A percentile compares a stretch with the other conserved stretches of the same genome.
These are phyloP conservation scores for Leptopilina clavipes DNA, from an alignment of 1,140 invertebrate genomes.

Conservation along the genomic window DNA sequence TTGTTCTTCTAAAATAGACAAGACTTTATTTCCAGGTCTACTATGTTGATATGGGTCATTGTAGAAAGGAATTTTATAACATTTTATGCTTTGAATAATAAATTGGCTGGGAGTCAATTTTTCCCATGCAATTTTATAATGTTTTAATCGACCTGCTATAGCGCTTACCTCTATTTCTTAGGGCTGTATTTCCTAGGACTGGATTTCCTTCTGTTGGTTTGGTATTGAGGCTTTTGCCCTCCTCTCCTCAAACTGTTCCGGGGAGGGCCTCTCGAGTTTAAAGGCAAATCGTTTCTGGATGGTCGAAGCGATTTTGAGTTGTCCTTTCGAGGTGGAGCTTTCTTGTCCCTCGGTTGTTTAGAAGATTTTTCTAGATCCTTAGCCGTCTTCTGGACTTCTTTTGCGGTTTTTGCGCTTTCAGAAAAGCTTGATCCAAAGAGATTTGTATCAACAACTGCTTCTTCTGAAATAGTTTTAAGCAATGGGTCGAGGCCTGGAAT, in stretches of 20 bases:
- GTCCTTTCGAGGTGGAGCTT: neutral
- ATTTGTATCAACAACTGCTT: neutral
- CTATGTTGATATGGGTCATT: neutral
- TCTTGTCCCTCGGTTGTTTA: neutral
- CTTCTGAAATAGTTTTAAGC: neutral
- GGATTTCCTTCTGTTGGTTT: neutral
- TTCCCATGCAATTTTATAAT: conserved; percentile 28
- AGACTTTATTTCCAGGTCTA: neutral
- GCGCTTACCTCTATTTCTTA: conserved; percentile 35
- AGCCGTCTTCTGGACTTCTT: neutral
- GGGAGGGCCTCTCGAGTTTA: conserved; percentile 14
- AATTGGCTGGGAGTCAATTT: conserved; percentile 33
- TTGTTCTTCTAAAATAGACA: conserved; percentile 8
- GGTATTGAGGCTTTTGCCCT: conserved; percentile 6
- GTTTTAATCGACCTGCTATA: conserved; percentile 35
- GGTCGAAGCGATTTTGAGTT: neutral
- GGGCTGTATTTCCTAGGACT: neutral
- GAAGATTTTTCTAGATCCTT: neutral
- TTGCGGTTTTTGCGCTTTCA: neutral
- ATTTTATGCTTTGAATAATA: conserved; percentile 36
- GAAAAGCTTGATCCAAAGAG: neutral
- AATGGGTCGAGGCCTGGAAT: neutral
- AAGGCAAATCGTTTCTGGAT: neutral
- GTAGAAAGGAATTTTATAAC: conserved; percentile 40
- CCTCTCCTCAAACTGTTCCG: neutral